Conservation (phyloP, 1,140 invertebrate species). For the Pantala flavescens region DNA sequence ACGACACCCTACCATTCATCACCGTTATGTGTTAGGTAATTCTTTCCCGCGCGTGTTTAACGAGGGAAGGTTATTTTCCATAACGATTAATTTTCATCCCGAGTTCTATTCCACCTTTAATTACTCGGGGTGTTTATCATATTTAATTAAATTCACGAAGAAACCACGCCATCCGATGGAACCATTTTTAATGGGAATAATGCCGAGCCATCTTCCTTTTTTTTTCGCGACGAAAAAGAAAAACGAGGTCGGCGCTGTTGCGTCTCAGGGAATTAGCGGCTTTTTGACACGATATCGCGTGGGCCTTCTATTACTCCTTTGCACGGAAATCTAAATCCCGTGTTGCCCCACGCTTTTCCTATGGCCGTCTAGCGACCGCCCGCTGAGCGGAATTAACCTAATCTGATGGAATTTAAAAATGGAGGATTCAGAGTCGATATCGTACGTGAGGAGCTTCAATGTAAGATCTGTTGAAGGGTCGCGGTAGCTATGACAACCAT, state of each 20-base stretch:
- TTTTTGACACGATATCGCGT: not conserved
- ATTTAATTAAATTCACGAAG: constrained; percentile 10
- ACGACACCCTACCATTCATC: not conserved
- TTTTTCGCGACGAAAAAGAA: not conserved
- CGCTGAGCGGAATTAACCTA: no score
- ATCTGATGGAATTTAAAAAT: no score
- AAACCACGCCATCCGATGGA: not conserved
- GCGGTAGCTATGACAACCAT: no score
- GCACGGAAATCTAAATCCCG: not conserved
- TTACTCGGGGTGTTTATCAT: constrained; percentile 5
- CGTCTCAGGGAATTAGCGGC: not conserved
- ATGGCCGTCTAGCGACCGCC: no score
- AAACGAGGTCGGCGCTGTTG: not conserved
- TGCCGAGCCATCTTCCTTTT: not conserved
- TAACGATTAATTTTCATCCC: not conserved
- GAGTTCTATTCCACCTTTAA: constrained; percentile 6
- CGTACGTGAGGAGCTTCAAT: no score
- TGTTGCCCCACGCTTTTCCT: no score
- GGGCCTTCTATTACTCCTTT: not conserved
- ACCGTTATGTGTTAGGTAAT: not conserved
- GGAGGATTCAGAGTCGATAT: no score
- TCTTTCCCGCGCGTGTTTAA: not conserved
- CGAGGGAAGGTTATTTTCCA: not conserved
- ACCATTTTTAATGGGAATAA: constrained; percentile 8
- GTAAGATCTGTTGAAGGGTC: no score